phyloP scores from a whole-genome alignment of 1,140 invertebrate genomes.

The Lithobius niger region DNA sequence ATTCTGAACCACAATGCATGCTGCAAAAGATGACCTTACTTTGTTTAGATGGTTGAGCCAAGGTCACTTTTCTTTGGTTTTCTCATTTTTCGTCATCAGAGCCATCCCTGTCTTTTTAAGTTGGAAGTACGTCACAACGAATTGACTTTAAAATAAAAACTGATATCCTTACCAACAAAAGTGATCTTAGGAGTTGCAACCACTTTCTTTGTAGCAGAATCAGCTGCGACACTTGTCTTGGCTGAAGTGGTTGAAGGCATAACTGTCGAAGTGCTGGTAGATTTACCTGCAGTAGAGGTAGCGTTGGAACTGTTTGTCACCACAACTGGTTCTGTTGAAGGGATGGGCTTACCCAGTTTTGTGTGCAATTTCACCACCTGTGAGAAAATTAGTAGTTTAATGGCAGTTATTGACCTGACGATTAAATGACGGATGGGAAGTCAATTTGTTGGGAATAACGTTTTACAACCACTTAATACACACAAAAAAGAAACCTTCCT shows the following conservation, averaged over 20 bases:
- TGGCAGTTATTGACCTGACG: too few relatives aligned
- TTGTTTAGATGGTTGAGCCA: too few relatives aligned
- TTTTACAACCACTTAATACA: background rate
- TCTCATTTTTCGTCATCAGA: too few relatives aligned
- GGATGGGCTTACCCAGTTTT: constrained; percentile 93
- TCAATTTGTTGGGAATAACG: too few relatives aligned
- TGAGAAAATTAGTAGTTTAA: too few relatives aligned
- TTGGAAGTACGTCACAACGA: too few relatives aligned
- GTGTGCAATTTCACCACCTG: constrained; percentile 85
- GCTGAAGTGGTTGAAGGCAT: constrained; percentile 7
- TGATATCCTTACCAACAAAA: constrained; percentile 62
- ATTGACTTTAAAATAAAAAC: constrained; percentile 12
- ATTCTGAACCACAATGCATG: too few relatives aligned
- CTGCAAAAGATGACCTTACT: too few relatives aligned
- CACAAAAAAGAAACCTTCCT: too few relatives aligned
- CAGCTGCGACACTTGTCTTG: constrained; percentile 11
- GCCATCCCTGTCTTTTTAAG: too few relatives aligned
- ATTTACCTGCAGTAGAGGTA: constrained; percentile 17
- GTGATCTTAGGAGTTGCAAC: constrained; percentile 71
- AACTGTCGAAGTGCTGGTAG: background rate
- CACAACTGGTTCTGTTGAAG: constrained; percentile 82
- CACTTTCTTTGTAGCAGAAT: constrained; percentile 36
- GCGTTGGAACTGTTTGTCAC: constrained; percentile 29
- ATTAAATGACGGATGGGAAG: too few relatives aligned
- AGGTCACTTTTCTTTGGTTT: too few relatives aligned